Evolutionary conservation across 2,888 invertebrate species (phyloP).

Genomic region (Galerucella pusilla): DNA sequence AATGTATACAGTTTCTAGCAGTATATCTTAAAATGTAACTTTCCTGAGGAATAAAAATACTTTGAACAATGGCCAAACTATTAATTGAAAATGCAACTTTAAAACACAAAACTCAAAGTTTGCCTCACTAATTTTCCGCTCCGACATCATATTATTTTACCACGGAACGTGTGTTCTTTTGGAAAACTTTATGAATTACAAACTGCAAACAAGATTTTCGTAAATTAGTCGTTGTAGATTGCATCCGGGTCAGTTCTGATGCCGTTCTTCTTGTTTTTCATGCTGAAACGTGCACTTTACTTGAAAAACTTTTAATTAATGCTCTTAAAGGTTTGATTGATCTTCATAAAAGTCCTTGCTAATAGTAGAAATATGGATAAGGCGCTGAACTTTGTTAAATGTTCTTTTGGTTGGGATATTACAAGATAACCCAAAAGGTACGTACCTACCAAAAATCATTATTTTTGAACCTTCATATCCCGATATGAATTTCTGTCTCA

Average conservation of each 20-base stretch:
- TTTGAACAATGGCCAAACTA: background rate
- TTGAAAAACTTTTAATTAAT: slow-evolving; percentile 18
- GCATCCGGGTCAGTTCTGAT: slow-evolving; percentile 3
- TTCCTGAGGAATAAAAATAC: too few species aligned
- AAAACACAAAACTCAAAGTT: background rate
- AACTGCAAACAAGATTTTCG: slow-evolving; percentile 20
- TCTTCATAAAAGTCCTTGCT: background rate
- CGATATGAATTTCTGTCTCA: background rate
- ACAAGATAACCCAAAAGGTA: too few species aligned
- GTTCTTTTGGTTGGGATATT: too few species aligned
- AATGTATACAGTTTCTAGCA: too few species aligned
- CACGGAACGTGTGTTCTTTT: slow-evolving; percentile 3
- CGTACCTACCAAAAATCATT: too few species aligned
- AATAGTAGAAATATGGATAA: background rate
- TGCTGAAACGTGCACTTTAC: slow-evolving; percentile 5
- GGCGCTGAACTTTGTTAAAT: too few species aligned
- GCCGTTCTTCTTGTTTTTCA: background rate
- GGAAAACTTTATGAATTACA: slow-evolving; percentile 14
- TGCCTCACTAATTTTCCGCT: background rate
- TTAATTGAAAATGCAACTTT: background rate
- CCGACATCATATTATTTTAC: background rate
- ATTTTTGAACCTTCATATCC: too few species aligned
- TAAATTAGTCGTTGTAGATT: slow-evolving; percentile 16
- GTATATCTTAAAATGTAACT: too few species aligned
- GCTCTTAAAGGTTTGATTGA: slow-evolving; percentile 2